phyloP scores from a whole-genome alignment of 1,140 invertebrate genomes.

The Drosophila melanogaster region DNA sequence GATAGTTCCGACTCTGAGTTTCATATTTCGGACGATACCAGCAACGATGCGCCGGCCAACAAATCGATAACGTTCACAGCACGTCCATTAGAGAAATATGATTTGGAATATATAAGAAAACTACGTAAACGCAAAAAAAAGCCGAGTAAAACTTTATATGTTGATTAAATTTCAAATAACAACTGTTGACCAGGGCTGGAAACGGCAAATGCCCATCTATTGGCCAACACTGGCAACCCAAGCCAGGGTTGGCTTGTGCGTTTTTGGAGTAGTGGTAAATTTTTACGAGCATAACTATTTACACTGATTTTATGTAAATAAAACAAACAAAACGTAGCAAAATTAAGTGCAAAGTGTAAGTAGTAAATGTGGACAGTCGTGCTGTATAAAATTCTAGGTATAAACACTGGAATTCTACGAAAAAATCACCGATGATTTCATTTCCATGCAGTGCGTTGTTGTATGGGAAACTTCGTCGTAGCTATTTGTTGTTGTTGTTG shows the following conservation, averaged over 20 bases:
- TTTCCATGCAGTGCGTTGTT: constrained; percentile 71
- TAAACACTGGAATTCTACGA: neutral
- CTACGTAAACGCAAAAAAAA: constrained; percentile 37
- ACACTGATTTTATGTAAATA: constrained; percentile 79
- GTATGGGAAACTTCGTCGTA: constrained; percentile 82
- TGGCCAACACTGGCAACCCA: constrained; percentile 50
- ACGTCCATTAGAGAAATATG: constrained; percentile 28
- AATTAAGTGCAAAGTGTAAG: constrained; percentile 73
- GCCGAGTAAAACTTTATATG: constrained; percentile 18
- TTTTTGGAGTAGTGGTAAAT: constrained; percentile 76
- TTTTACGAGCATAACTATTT: constrained; percentile 73
- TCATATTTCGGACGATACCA: constrained; percentile 65
- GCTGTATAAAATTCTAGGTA: neutral
- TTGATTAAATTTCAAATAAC: constrained; percentile 40
- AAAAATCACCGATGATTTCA: constrained; percentile 76
- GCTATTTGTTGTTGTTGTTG: constrained; percentile 58
- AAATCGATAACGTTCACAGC: constrained; percentile 38
- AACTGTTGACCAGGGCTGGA: constrained; percentile 44
- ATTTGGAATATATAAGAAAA: constrained; percentile 42
- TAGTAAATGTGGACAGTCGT: constrained; percentile 14
- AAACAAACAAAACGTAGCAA: constrained; percentile 67
- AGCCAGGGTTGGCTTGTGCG: constrained; percentile 69
- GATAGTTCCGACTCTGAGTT: constrained; percentile 60
- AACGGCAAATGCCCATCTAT: neutral
- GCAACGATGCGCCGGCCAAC: constrained; percentile 48